Evolutionary conservation across 1,140 invertebrate genomes (phyloP).

Genomic region (Paraescarpia echinospica): DNA sequence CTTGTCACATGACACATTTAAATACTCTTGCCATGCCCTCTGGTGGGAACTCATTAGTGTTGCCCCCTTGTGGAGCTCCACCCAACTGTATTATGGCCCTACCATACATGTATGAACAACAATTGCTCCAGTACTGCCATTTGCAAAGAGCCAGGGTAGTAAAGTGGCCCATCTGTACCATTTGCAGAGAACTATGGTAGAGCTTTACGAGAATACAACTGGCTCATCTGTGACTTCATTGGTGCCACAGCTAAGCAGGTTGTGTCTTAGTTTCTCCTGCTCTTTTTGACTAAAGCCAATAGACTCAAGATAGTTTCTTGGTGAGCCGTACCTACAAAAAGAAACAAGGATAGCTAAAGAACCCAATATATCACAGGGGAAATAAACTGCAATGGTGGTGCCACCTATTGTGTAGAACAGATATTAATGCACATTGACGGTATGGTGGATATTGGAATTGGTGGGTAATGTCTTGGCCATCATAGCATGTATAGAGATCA

Average conservation of each 20-base stretch:
- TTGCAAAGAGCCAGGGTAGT: background rate
- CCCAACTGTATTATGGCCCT: no score
- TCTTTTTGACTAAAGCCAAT: conserved; percentile 42
- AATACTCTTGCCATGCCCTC: no score
- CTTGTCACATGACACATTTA: no score
- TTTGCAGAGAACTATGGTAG: background rate
- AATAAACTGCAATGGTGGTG: no score
- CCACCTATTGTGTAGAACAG: no score
- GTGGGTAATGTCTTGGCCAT: no score
- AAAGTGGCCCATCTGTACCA: background rate
- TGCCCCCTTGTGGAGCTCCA: no score
- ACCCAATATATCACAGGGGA: no score
- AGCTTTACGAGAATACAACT: background rate
- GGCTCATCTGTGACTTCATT: background rate
- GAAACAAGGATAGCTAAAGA: conserved; percentile 10
- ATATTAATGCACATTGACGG: no score
- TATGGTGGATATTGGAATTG: no score
- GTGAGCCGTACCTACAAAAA: conserved; percentile 38
- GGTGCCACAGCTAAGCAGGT: conserved; percentile 2
- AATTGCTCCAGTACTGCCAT: background rate
- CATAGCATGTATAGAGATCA: no score
- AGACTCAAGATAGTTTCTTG: conserved; percentile 38
- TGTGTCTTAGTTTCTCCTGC: conserved; percentile 36
- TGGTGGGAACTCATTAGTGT: no score
- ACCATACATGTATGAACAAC: background rate